phyloP scores from a whole-genome alignment of 2,888 invertebrate species.

The Dione vanillae region DNA sequence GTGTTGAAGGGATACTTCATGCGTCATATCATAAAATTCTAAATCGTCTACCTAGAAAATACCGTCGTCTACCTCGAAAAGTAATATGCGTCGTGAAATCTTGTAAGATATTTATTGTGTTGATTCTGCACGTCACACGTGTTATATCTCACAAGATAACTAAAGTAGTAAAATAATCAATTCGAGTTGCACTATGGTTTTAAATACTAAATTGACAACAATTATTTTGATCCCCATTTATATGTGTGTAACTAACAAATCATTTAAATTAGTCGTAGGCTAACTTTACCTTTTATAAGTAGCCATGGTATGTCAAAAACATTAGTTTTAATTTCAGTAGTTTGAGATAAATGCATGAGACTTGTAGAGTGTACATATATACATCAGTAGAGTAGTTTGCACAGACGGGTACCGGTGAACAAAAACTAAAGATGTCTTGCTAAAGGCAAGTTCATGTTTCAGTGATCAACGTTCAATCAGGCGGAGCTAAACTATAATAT shows the following conservation, averaged over 20 bases:
- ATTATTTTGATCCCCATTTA: not conserved
- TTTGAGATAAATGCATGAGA: conserved; percentile 32
- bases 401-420: conserved; percentile 69
- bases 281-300: not conserved
- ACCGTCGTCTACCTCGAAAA: not conserved
- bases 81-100: not conserved
- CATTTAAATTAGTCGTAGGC: conserved; percentile 10
- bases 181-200: not conserved
- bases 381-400: conserved; percentile 50
- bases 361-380: conserved; percentile 37
- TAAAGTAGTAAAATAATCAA: not conserved
- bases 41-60: not conserved
- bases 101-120: not conserved
- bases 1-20: not conserved
- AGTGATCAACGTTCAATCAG: conserved; percentile 80
- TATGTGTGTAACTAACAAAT: conserved; percentile 41
- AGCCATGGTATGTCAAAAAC: not conserved
- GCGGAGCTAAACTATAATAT: conserved; percentile 78
- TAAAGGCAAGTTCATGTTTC: conserved; percentile 79
- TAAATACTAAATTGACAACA: not conserved
- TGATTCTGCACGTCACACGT: not conserved
- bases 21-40: conserved; percentile 7
- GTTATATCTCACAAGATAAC: not conserved
- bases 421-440: conserved; percentile 60
- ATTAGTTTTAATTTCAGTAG: not conserved